Evolutionary conservation across 2,888 invertebrate genomes (phyloP), one percentile per base, ranked within the genome.

Genomic region (Meiosimyza decipiens): DNA sequence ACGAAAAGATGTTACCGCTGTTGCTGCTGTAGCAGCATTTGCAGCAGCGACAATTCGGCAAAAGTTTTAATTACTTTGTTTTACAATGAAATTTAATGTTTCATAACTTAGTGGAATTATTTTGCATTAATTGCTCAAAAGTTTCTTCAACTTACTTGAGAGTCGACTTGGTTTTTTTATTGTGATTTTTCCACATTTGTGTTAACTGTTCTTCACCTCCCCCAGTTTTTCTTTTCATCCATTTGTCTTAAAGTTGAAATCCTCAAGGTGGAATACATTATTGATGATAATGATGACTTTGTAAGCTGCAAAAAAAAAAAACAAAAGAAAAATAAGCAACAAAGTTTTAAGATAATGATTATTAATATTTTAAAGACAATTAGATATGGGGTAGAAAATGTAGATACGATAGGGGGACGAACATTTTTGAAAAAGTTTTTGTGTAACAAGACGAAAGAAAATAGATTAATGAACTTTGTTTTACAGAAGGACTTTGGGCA

Each of bases 1-100:
- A 15, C 40, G 13, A 7, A 15, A 22, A 59, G 22, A 22, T 55
- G 47, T 16, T 55, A 33, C 40, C n/a, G 67, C 16, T 12, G 11
- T 52, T 55, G 47, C 57, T n/a, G 60, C 40, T 55, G 47, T 13
- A 18, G 52, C 40, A 40, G 40, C 1, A 40, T 2, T 6, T 7
- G 40, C 40, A 2, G 40, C 33, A 15, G 59, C 33, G 15, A 74
- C 73, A 74, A 74, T 71, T 71, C 71, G 67, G 66, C 71, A 79
- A 82, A 40, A 81, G 74, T 82, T 81, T 81, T 78, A 78, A 79
- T 79, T 79, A 79, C 79, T 81, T 80, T 81, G 81, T 79, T 80
- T 80, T 78, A 80, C 80, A 80, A 78, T 78, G 74, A 77, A 78
- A 78, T 80, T 79, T 79, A 79, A 78, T 78, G 76, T 77, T 79